Conservation (phyloP, 2,113 vertebrate genomes). For the Sylvietta virens region DNA sequence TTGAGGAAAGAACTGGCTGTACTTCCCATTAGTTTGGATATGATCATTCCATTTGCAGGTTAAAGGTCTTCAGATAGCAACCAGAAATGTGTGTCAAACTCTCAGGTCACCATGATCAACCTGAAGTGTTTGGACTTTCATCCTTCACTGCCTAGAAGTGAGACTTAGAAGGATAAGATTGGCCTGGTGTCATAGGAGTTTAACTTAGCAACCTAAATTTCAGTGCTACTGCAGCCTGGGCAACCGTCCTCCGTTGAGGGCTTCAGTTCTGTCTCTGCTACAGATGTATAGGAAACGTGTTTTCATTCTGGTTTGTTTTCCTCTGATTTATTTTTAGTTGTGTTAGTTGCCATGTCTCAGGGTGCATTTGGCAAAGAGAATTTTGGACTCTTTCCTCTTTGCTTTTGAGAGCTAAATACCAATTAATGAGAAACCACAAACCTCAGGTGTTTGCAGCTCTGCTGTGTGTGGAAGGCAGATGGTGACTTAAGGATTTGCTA, state of each 20-base stretch:
- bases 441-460: background rate
- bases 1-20: background rate
- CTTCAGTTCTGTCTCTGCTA: background rate
- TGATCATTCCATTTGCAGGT: background rate
- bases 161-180: background rate
- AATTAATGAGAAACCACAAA: background rate
- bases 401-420: background rate
- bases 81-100: background rate
- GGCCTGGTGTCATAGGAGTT: background rate
- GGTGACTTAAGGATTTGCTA: background rate
- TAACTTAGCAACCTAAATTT: background rate
- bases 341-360: background rate
- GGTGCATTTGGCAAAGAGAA: background rate
- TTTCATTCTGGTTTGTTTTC: background rate
- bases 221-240: background rate
- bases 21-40: background rate
- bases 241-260: fast-evolving
- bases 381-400: background rate
- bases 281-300: background rate
- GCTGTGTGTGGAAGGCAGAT: background rate
- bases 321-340: background rate
- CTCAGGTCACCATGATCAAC: background rate
- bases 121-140: background rate
- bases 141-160: background rate
- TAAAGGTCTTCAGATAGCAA: background rate